A percentile compares a stretch with the other conserved stretches of the same genome.
These are phyloP conservation scores for Enteromius radiatus DNA, from an alignment of 2,797 vertebrate species.

Conservation along the genomic window DNA sequence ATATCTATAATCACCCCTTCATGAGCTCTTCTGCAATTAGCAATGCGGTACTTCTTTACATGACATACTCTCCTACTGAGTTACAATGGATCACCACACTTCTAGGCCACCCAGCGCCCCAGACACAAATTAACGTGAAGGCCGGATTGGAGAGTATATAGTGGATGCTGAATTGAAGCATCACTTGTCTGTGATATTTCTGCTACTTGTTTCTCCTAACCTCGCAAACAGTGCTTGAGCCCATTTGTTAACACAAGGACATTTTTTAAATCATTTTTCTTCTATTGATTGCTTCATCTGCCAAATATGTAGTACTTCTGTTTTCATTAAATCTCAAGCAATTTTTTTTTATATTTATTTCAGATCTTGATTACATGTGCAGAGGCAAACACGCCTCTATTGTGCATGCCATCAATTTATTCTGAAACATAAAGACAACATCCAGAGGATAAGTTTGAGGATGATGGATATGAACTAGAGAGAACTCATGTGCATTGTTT, in stretches of 20 bases:
- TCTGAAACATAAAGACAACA: conserved; percentile 10
- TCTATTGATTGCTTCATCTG: conserved; percentile 8
- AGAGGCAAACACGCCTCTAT: not conserved
- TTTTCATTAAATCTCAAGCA: conserved; percentile 11
- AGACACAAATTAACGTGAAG: conserved; percentile 1
- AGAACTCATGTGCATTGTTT: not conserved
- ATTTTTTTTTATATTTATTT: conserved; percentile 2
- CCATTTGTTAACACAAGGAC: not conserved
- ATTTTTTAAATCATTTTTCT: not conserved
- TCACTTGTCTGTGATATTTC: conserved; percentile 43
- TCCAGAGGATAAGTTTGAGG: conserved; percentile 3
- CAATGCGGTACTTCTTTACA: conserved; percentile 62
- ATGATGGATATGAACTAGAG: not conserved
- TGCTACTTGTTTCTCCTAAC: not conserved
- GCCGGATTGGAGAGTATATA: not conserved
- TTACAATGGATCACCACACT: conserved; percentile 54
- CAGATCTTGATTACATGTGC: not conserved
- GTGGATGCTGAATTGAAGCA: conserved; percentile 38
- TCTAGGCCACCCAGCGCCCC: conserved; percentile 38
- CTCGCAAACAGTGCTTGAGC: conserved; percentile 26
- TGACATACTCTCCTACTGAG: conserved; percentile 51
- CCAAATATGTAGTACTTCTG: not conserved
- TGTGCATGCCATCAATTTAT: not conserved
- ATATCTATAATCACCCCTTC: conserved; percentile 62
- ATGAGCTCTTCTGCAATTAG: conserved; percentile 63